Evolutionary conservation across 2,797 vertebrate species (phyloP).

Genomic region (Scyliorhinus canicula): DNA sequence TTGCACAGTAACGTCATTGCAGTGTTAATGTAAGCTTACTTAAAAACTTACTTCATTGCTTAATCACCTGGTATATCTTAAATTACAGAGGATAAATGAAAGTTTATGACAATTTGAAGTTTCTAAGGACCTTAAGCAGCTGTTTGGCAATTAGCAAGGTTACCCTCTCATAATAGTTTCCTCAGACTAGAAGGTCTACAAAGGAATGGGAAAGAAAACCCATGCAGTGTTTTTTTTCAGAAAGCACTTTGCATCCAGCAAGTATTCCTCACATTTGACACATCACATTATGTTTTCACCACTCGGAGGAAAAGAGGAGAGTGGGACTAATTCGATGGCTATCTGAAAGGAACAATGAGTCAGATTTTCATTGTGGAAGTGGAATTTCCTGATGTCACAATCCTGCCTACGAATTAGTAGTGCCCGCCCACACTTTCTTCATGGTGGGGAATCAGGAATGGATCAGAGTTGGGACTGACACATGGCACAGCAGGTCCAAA

Average conservation of each 20-base stretch:
- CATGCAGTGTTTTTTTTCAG: too few species aligned
- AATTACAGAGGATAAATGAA: neutral
- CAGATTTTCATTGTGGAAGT: too few species aligned
- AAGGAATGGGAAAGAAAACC: too few species aligned
- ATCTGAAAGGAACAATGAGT: neutral
- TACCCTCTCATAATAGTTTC: neutral
- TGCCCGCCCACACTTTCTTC: too few species aligned
- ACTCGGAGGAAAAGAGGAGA: neutral
- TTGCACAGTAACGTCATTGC: too few species aligned
- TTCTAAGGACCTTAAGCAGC: neutral
- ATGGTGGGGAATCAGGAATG: too few species aligned
- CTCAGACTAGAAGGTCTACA: neutral
- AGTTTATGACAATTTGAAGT: neutral
- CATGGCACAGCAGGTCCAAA: too few species aligned
- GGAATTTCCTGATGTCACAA: neutral
- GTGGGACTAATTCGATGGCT: neutral
- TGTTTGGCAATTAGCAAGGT: neutral
- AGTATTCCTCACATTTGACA: neutral
- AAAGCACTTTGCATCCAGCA: neutral
- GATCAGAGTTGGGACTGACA: too few species aligned
- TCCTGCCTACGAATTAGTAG: too few species aligned
- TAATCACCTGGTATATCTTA: neutral
- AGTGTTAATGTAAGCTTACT: too few species aligned
- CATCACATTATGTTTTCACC: neutral
- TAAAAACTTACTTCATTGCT: neutral